Percentiles rank a stretch among this genome's conserved stretches.
Evolutionary conservation across 1,140 invertebrate genomes (phyloP).

Genomic region (Branchinecta lindahli): DNA sequence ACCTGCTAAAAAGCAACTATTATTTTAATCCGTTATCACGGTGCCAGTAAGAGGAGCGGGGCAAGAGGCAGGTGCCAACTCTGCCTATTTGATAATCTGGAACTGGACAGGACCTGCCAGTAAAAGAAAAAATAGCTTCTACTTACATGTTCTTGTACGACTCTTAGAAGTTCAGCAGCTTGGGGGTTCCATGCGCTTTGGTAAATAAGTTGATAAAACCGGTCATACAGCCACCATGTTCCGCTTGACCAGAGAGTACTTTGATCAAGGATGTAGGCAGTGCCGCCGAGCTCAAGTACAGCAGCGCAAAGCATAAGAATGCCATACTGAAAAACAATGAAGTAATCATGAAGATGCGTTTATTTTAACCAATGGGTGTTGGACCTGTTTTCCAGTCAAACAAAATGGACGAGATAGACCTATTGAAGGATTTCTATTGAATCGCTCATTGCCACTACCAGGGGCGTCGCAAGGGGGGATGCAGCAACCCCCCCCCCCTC

Average conservation of each 20-base stretch:
- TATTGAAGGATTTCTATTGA: too few species aligned
- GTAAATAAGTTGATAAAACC: constrained; percentile 51
- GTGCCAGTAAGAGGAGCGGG: too few species aligned
- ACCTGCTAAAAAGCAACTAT: too few species aligned
- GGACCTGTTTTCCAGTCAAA: too few species aligned
- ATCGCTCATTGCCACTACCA: too few species aligned
- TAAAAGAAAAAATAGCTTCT: not conserved
- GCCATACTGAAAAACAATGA: constrained; percentile 42
- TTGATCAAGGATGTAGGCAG: constrained; percentile 57
- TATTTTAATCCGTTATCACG: too few species aligned
- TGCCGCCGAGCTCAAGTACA: constrained; percentile 49
- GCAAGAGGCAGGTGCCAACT: too few species aligned
- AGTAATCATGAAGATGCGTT: not conserved
- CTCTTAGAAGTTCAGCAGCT: constrained; percentile 43
- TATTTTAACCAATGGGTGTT: constrained; percentile 10
- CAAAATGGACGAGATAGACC: too few species aligned
- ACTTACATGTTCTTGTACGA: constrained; percentile 70
- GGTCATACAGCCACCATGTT: constrained; percentile 50
- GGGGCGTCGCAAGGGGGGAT: too few species aligned
- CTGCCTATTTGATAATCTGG: too few species aligned
- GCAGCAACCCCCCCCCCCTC: too few species aligned
- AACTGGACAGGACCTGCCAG: too few species aligned
- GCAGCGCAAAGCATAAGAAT: constrained; percentile 51
- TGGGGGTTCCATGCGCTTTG: constrained; percentile 45
- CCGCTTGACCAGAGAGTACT: constrained; percentile 58